Evolutionary conservation across 2,888 invertebrate genomes (phyloP).

Genomic region (Lysandra coridon): DNA sequence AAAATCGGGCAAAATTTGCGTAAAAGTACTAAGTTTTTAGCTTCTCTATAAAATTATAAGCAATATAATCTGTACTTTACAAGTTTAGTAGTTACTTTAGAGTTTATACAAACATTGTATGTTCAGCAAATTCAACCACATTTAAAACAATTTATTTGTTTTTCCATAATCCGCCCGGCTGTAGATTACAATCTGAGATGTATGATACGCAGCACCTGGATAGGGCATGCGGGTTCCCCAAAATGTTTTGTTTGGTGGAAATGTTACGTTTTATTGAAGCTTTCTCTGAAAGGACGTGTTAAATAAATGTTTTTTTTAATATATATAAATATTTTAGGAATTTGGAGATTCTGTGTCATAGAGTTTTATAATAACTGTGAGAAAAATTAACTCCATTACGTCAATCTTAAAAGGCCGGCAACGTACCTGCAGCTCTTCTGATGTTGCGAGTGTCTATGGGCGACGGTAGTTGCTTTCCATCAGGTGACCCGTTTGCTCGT

Average conservation of each 20-base stretch:
- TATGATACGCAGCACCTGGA: constrained; percentile 20
- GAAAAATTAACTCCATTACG: too few species aligned
- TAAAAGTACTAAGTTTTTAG: too few species aligned
- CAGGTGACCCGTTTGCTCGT: too few species aligned
- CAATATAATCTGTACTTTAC: too few species aligned
- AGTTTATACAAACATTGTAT: background rate
- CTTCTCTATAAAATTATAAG: too few species aligned
- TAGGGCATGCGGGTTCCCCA: constrained; percentile 8
- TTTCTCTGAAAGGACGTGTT: background rate
- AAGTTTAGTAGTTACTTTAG: background rate
- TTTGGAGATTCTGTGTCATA: background rate
- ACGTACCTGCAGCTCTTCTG: too few species aligned
- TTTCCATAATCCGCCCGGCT: constrained; percentile 21
- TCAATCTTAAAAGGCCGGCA: too few species aligned
- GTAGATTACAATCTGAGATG: constrained; percentile 15
- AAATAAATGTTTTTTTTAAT: background rate
- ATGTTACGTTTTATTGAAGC: background rate
- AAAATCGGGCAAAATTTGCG: too few species aligned
- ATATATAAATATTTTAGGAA: background rate
- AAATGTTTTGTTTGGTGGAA: constrained; percentile 3
- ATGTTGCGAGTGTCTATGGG: too few species aligned
- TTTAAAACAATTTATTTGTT: constrained; percentile 23
- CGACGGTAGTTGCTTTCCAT: too few species aligned
- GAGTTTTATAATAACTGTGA: too few species aligned
- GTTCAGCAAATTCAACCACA: background rate